These are phyloP conservation scores for Plestiodon gilberti DNA, from an alignment of 2,113 vertebrate genomes.

Conservation along the genomic window DNA sequence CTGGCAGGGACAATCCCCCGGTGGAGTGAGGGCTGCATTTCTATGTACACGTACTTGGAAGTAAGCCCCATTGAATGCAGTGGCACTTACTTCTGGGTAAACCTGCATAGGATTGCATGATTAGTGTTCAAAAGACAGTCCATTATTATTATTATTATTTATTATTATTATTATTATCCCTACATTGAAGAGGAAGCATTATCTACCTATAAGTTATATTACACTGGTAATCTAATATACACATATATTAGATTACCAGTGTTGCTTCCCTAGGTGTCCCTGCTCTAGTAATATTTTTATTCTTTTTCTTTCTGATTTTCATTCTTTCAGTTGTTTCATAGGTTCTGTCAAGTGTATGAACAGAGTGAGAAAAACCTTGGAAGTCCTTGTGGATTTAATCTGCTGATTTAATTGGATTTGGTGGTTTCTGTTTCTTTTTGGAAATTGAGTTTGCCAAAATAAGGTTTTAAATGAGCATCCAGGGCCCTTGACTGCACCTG, in stretches of 20 bases:
- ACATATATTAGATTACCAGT: not conserved
- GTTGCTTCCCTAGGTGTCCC: not conserved
- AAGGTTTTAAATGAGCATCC: conserved; percentile 11
- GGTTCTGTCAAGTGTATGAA: not conserved
- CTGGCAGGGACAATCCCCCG: too few relatives aligned
- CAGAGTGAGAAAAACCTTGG: not conserved
- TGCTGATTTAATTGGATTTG: not conserved
- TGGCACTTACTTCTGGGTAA: too few relatives aligned
- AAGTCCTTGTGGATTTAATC: not conserved
- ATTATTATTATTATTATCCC: too few relatives aligned
- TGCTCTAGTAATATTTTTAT: not conserved
- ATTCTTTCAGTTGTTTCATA: not conserved
- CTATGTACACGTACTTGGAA: too few relatives aligned
- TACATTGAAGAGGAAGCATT: too few relatives aligned
- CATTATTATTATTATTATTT: too few relatives aligned
- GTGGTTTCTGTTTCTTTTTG: not conserved
- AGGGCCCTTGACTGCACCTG: not conserved
- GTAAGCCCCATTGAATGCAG: too few relatives aligned
- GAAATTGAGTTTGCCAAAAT: not conserved
- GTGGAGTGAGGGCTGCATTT: too few relatives aligned
- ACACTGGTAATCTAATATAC: not conserved
- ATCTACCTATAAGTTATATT: too few relatives aligned
- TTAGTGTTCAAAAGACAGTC: too few relatives aligned
- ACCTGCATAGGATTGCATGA: too few relatives aligned
- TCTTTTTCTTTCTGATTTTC: not conserved